phyloP scores from a whole-genome alignment of 2,113 vertebrate genomes.

The Ptychochromis oligacanthus region DNA sequence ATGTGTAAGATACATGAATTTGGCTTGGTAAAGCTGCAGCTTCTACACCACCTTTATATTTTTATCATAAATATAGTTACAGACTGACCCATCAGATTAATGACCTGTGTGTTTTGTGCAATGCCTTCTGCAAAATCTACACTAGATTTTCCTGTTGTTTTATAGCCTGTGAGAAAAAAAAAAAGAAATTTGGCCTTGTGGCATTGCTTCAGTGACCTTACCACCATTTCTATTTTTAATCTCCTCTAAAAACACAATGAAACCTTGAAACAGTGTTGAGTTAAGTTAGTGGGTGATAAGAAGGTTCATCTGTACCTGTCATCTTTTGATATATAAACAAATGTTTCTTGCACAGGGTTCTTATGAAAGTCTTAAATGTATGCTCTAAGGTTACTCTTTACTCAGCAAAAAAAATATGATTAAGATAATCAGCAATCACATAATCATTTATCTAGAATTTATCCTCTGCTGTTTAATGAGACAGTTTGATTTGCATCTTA shows the following conservation, averaged over 20 bases:
- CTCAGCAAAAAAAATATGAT: slow-evolving; percentile 41
- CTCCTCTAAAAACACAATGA: background rate
- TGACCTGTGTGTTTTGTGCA: slow-evolving; percentile 36
- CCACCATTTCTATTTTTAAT: slow-evolving; percentile 24
- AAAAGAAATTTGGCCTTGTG: slow-evolving; percentile 33
- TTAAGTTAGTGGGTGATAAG: background rate
- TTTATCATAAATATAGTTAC: slow-evolving; percentile 4
- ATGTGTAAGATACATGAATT: background rate
- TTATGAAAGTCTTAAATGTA: background rate
- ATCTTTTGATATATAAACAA: slow-evolving; percentile 21
- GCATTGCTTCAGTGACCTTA: slow-evolving; percentile 29
- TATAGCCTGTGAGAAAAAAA: slow-evolving; percentile 34
- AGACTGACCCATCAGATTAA: slow-evolving; percentile 24
- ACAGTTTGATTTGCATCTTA: slow-evolving; percentile 66
- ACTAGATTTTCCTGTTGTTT: slow-evolving; percentile 35
- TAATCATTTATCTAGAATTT: slow-evolving; percentile 59
- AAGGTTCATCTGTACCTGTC: slow-evolving; percentile 1
- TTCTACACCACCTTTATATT: background rate
- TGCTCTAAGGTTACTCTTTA: slow-evolving; percentile 26
- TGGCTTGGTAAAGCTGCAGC: background rate
- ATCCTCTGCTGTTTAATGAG: slow-evolving; percentile 61
- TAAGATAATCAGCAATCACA: slow-evolving; percentile 50
- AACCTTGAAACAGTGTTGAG: slow-evolving; percentile 41
- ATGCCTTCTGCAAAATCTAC: slow-evolving; percentile 46
- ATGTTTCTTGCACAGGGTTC: background rate